Evolutionary conservation across 2,888 invertebrate species (phyloP), one percentile per base, ranked within the genome.

Genomic region (Synergus umbraculus): DNA sequence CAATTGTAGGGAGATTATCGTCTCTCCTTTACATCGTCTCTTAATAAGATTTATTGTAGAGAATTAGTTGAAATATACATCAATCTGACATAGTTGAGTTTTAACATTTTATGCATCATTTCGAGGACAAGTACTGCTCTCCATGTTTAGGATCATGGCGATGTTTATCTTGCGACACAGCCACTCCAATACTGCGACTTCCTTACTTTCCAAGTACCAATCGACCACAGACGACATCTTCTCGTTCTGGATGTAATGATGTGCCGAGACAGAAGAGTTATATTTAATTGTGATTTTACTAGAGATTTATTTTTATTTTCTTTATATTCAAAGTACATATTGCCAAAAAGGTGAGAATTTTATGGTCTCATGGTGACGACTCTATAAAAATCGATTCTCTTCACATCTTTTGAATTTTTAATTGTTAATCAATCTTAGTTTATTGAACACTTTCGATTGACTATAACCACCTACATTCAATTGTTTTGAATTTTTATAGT

Each of bases 81-180:
- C 85, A 81, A 87, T 85, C 84, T 85, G 83, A 79, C 81, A 79
- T 37, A 82, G 77, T 76, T 79, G 73, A 46, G 49, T 82, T 82
- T 84, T 84, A 73, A 81, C 77, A 82, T 83, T 83, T 83, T 83
- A 80, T 78, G 46, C 49, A 65, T 81, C 77, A 65, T 82, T 81
- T 54, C 73, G 73, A 54, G 88, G 85, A 84, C 88, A 89, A 81
- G 88, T 86, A 83, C 87, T 96, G 89, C 96, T 96, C 90, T 96
- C 96, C 93, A 96, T 94, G 77, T 95, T 95, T 54, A 96, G 93
- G 79, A 96, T 94, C 88, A 96, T 95, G 0, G 96, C 96, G 88
- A 95, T 95, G 89, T 96, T 95, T 79, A 97, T 95, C 93, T 96
- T 96, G 82, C 94, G 94, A 86, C 95, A 95, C 43, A 97, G 92